A percentile compares a stretch with the other conserved stretches of the same genome.
These are phyloP conservation scores for Aspidiotus destructor DNA, from an alignment of 2,888 invertebrate genomes.

Conservation along the genomic window DNA sequence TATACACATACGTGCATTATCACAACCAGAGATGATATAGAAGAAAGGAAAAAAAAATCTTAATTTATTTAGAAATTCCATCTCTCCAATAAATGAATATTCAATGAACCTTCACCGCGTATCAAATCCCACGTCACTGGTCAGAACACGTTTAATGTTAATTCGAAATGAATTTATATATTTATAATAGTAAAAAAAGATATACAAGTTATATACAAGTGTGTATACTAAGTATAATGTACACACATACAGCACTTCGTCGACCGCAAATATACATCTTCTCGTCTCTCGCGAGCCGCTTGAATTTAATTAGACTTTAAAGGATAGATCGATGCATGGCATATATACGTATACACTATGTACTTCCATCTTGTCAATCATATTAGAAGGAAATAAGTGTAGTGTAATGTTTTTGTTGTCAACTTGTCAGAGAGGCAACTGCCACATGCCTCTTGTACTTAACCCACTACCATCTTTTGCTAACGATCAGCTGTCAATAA, in stretches of 20 bases:
- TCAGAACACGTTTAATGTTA: slow-evolving; percentile 24
- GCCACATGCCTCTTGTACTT: slow-evolving; percentile 7
- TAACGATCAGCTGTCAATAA: slow-evolving; percentile 28
- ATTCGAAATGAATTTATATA: slow-evolving; percentile 28
- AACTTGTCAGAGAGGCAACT: slow-evolving; percentile 21
- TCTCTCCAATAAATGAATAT: slow-evolving; percentile 14
- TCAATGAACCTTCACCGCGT: slow-evolving; percentile 25
- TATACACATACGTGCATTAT: too few relatives aligned
- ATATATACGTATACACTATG: too few relatives aligned
- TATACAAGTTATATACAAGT: neutral
- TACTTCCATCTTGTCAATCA: slow-evolving; percentile 2
- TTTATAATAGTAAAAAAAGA: slow-evolving; percentile 9
- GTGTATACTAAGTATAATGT: too few relatives aligned
- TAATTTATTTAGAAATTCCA: neutral
- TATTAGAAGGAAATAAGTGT: slow-evolving; percentile 5
- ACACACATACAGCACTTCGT: too few relatives aligned
- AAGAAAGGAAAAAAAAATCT: too few relatives aligned
- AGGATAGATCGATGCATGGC: slow-evolving; percentile 2
- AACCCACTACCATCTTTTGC: slow-evolving; percentile 20
- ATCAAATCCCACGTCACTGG: slow-evolving; percentile 28
- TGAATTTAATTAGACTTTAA: slow-evolving; percentile 32
- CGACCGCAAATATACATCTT: neutral
- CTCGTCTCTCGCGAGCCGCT: neutral
- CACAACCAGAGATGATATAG: too few relatives aligned
- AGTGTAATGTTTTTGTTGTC: slow-evolving; percentile 30